These are phyloP conservation scores for Neolamprologus falcicula DNA, from an alignment of 2,113 vertebrate genomes.

Conservation along the genomic window DNA sequence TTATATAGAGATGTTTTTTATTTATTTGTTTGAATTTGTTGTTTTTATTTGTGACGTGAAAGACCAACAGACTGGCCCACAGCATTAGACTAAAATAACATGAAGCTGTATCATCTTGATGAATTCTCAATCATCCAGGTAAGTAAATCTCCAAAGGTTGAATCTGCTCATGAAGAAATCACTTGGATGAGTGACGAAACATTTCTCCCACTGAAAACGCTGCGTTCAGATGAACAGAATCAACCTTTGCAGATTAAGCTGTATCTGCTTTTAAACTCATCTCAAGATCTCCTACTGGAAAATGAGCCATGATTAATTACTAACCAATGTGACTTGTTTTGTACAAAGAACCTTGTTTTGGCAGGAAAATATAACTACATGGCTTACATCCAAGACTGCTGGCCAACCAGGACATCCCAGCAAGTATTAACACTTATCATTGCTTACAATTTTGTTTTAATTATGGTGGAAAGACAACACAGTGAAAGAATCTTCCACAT, in stretches of 20 bases:
- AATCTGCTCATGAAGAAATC: background rate
- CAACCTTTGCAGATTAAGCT: background rate
- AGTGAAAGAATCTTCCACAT: background rate
- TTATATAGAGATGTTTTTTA: background rate
- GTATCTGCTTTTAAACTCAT: background rate
- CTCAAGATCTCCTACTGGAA: background rate
- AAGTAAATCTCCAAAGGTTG: background rate
- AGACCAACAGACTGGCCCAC: background rate
- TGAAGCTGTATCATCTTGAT: background rate
- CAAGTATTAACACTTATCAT: background rate
- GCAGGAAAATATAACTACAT: background rate
- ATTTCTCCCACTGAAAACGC: background rate
- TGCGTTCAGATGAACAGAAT: background rate
- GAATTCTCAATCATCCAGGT: background rate
- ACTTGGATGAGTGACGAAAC: background rate
- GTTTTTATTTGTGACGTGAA: background rate
- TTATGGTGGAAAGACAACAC: background rate
- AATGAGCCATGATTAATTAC: background rate
- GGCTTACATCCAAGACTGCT: background rate
- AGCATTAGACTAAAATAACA: background rate
- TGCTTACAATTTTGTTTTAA: background rate
- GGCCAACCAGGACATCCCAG: background rate
- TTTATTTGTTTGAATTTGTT: background rate
- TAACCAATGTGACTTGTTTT: background rate
- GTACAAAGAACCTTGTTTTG: background rate